Base-by-base conservation (phyloP, 2,797 vertebrate species). In the Diglossa cyanea region DNA sequence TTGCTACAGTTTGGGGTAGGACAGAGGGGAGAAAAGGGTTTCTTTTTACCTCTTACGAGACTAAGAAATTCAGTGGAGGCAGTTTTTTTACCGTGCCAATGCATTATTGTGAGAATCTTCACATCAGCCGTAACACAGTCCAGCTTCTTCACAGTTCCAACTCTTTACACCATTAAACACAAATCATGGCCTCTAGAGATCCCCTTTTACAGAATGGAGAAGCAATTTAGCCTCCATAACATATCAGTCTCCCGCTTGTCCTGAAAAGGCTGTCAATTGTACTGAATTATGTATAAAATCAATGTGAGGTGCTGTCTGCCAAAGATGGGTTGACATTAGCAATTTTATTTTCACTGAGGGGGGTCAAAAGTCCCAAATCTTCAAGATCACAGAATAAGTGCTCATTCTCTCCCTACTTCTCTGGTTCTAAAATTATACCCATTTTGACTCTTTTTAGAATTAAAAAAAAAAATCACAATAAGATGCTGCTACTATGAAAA, bases 251-350 rank as follows among this genome's bases (percentile, higher is more conserved):
- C 89, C 89, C 89, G 77, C 70, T 92, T 97, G 83, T 76, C 95
- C 97, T 94, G 82, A 90, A 73, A 71, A 90, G 67, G 51, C 77
- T 91, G 47, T 92, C 94, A 94, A 74, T 94, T 91, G 68, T 88
- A 61, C 82, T 97, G 92, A 97, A 97, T 97, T 96, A 94, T 87
- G 47, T 95, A 88, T 94, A 95, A 91, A 95, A 94, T 92, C 95
- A 95, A 95, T 94, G 77, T 0, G 6, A 95, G 86, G 85, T 96
- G 81, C 67, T 94, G 73, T 65, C 87, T 86, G 91, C 55, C 35
- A 94, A 95, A 66, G 86, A 91, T 35, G 47, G 86, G 48, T 93
- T 96, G 94, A 94, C 74, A 93, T 60, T 79, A 91, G 67, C 79
- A 92, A 89, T 97, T 86, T 95, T 44, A 68, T 96, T 94, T 96